Evolutionary conservation across 37 sponge, comb jelly and placozoan species (phyloP).

Genomic region (Ianthella basta): DNA sequence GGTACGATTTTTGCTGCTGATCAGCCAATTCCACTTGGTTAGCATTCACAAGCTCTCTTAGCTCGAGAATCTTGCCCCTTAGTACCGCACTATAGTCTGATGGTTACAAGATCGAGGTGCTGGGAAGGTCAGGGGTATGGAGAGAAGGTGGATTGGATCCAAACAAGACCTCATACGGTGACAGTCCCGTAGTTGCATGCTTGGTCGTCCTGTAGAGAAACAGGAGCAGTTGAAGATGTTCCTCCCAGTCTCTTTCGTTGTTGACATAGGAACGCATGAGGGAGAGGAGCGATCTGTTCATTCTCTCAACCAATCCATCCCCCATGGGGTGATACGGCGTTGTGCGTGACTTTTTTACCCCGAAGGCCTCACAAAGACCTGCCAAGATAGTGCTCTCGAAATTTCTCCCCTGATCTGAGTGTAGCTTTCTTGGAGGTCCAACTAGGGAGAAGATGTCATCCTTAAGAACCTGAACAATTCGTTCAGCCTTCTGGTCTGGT

Average conservation of each 20-base stretch:
- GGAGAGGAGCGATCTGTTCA: constrained; percentile 4
- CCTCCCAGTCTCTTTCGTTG: background rate
- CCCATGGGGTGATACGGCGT: constrained; percentile 31
- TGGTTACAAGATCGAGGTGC: background rate
- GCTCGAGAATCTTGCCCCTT: background rate
- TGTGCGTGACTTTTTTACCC: constrained; percentile 11
- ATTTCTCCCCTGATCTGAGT: background rate
- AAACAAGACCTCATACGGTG: constrained; percentile 27
- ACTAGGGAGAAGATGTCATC: background rate
- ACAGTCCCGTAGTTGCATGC: constrained; percentile 28
- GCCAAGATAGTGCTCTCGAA: background rate
- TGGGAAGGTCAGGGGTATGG: background rate
- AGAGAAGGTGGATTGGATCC: constrained; percentile 25
- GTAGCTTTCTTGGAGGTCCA: background rate
- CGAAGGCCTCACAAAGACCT: constrained; percentile 10
- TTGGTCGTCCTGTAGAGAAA: constrained; percentile 28
- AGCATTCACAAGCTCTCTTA: background rate
- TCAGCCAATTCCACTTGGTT: constrained; percentile 1
- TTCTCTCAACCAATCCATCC: constrained; percentile 15
- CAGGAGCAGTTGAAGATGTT: constrained; percentile 14
- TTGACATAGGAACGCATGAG: background rate
- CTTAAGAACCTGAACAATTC: background rate
- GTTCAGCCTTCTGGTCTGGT: background rate
- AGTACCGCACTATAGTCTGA: background rate
- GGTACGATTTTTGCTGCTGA: background rate